Evolutionary conservation across 2,113 vertebrate species (phyloP), one percentile per base, ranked within the genome.

Genomic region (Myotis yumanensis): DNA sequence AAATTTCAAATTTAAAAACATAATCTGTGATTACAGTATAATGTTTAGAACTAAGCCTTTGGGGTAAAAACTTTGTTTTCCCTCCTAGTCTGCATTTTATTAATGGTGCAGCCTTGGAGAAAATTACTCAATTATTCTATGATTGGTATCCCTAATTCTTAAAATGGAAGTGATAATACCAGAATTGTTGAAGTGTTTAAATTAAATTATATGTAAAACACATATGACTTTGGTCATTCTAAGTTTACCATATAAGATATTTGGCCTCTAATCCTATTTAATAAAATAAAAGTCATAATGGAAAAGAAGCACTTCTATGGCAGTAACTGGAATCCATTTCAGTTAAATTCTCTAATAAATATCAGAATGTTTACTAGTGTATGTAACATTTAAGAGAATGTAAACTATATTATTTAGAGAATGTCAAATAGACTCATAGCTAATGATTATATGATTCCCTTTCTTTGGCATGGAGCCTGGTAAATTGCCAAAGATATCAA

Each of bases 401-500:
- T 43, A 35, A 89, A 11, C 71, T 28, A 40, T 20, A 20, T 40
- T 20, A 16, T 81, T 57, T 88, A 76, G 73, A 90, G 28, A 91
- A 43, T 43, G 84, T 64, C 12, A 64, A 4, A 30, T 80, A 40
- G 30, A 51, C 30, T 52, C 30, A 12, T 16, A 62, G 1, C 1
- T 69, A 62, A 89, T 62, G 62, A 94, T 92, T 32, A 91, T 68
- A 62, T 85, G 51, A 76, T 37, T 86, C 3, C 14, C 15, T 93
- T 69, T 40, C 0, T 72, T 95, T 88, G 4, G 32, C 9, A 68
- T 64, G 77, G 14, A 92, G 5, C 11, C 73, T 96, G 37, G 4
- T 88, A 43, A 91, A 94, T 96, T 95, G 43, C 71, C 57, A 73
- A 91, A 82, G 9, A 51, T 46, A 57, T 57, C 52, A 96, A 91